A percentile compares a stretch with the other conserved stretches of the same genome.
Conservation (phyloP, 2,888 invertebrate genomes). For the Sisyra terminalis region DNA sequence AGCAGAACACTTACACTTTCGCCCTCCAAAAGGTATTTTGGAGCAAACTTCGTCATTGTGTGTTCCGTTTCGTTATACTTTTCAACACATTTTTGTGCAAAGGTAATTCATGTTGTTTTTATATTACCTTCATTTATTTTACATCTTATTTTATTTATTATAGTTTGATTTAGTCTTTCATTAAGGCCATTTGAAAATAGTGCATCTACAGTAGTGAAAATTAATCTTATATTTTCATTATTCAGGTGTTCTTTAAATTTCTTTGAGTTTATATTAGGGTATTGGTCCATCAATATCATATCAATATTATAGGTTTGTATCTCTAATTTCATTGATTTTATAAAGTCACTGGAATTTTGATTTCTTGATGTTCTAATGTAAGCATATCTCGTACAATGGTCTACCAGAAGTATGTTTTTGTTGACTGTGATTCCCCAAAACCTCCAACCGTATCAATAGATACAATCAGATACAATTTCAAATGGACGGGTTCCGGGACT, state of each 20-base stretch:
- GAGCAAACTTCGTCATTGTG: neutral
- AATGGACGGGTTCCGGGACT: neutral
- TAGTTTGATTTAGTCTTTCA: conserved; percentile 1
- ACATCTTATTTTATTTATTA: neutral
- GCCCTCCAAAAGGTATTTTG: neutral
- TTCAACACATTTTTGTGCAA: neutral
- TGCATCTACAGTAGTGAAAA: neutral
- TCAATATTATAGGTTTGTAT: neutral
- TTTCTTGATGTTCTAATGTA: neutral
- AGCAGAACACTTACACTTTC: no score
- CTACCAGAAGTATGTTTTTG: neutral
- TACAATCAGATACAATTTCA: conserved; percentile 1
- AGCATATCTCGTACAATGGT: neutral
- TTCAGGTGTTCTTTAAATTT: neutral
- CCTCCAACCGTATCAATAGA: neutral
- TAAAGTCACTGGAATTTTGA: neutral
- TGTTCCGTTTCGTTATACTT: neutral
- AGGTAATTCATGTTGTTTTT: neutral
- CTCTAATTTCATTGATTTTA: neutral
- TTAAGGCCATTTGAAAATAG: conserved; percentile 3
- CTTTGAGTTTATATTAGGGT: neutral
- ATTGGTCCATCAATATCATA: neutral
- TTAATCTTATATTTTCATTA: neutral
- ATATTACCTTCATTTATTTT: neutral
- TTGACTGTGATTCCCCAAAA: neutral